Evolutionary conservation across 2,113 vertebrate genomes (phyloP), one percentile per base, ranked within the genome.

Genomic region (Perca flavescens): DNA sequence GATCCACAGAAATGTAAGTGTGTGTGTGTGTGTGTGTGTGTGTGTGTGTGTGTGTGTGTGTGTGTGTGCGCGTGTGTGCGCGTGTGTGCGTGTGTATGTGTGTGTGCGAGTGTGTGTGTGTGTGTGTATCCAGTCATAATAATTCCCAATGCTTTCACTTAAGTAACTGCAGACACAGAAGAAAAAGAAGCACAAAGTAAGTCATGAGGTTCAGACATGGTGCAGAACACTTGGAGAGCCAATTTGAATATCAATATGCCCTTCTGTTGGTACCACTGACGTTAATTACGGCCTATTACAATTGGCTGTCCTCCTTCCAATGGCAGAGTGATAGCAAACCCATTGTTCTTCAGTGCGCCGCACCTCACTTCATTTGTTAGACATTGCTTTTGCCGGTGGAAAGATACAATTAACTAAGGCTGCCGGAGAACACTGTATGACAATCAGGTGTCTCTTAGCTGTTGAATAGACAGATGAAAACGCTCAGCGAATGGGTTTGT

Each of bases 1-100:
- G 95, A 95, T 99, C 90, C 97, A 99, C 69, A 84, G 93, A 90
- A 91, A 94, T 82, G 95, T 96, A 85, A 94, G 94, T 92, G 57
- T 71, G 47, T 68, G 74, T 52, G 75, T 50, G 28, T 54, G 47
- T 62, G 53, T 25, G 34, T 74, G 46, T 56, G 31, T 50, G 50
- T 54, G 36, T 47, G 62, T 31, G 31, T 36, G 60, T 21, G 52
- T 21, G 21, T 25, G 70, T 61, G 46, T 58, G 52, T 67, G 19
- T 71, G 36, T 66, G 47, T 78, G 62, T 60, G 22, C 73, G 36
- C 6, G 52, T 63, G 31, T 57, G 22, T 58, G 47, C 68, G 43
- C 62, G 52, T 70, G 25, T 66, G 66, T 49, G 70, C 36, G 22
- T 58, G 36, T 50, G 36, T 31, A 25, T 65, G 53, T 53, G n/a